Evolutionary conservation across 2,113 vertebrate genomes (phyloP).

Genomic region (Crypturellus undulatus): DNA sequence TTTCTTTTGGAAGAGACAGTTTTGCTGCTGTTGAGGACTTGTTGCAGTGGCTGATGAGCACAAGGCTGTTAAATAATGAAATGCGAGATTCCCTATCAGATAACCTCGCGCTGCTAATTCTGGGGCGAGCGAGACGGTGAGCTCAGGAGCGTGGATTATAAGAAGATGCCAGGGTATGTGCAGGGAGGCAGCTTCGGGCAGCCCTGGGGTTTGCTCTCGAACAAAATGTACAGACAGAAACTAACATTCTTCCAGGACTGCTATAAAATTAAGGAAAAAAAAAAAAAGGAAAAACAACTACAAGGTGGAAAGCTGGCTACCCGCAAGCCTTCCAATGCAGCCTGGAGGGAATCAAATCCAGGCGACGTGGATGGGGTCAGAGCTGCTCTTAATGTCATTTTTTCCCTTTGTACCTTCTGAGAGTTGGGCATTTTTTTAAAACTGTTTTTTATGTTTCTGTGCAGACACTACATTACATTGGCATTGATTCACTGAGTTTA

Average conservation of each 20-base stretch:
- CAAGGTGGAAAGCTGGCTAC: not conserved
- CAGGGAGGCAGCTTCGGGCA: not conserved
- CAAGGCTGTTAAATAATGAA: conserved; percentile 45
- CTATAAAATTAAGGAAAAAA: not conserved
- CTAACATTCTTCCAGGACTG: not conserved
- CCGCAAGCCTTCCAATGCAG: not conserved
- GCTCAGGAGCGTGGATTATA: not conserved
- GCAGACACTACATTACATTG: conserved; percentile 21
- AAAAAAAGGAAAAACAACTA: not conserved
- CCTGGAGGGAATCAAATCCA: not conserved
- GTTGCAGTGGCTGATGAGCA: not conserved
- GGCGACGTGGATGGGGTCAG: not conserved
- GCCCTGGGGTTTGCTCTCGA: rapidly evolving
- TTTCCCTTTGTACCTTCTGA: not conserved
- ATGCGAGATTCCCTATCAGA: conserved; percentile 40
- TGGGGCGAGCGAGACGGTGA: not conserved
- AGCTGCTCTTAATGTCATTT: not conserved
- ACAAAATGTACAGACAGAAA: not conserved
- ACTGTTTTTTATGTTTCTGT: not conserved
- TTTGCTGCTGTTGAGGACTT: not conserved
- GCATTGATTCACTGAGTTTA: conserved; percentile 63
- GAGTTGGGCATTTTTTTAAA: not conserved
- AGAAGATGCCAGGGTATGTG: not conserved
- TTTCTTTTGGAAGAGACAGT: not conserved
- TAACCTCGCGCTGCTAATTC: conserved; percentile 33